Evolutionary conservation across 2,797 vertebrate species (phyloP).

Genomic region (Danio albolineatus): DNA sequence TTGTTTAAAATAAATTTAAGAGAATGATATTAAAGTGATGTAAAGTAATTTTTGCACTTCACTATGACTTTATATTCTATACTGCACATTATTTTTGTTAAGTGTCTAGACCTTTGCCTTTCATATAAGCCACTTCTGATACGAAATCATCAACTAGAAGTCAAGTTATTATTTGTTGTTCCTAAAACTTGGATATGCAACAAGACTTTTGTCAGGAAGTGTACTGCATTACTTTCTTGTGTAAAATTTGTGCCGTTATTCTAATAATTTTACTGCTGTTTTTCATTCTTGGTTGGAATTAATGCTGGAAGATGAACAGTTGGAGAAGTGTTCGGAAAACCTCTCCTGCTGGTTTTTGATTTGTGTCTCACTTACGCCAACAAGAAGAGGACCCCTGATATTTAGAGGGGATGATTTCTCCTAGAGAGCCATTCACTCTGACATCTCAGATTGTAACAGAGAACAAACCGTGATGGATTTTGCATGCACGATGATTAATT

Average conservation of each 20-base stretch:
- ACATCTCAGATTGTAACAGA: slow-evolving; percentile 45
- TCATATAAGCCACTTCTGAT: too few species aligned
- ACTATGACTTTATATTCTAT: too few species aligned
- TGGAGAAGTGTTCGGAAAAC: slow-evolving; percentile 5
- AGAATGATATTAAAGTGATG: too few species aligned
- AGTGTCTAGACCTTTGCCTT: too few species aligned
- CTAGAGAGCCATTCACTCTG: slow-evolving; percentile 18
- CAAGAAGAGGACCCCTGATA: slow-evolving; percentile 35
- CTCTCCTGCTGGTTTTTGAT: slow-evolving; percentile 51
- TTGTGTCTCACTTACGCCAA: slow-evolving; percentile 48
- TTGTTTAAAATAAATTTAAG: too few species aligned
- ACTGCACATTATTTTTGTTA: too few species aligned
- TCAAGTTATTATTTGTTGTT: too few species aligned
- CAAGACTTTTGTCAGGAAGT: neutral
- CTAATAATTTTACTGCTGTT: slow-evolving; percentile 24
- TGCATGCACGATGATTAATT: slow-evolving; percentile 35
- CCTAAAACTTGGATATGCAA: too few species aligned
- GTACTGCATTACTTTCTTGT: slow-evolving; percentile 6
- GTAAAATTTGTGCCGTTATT: slow-evolving; percentile 35
- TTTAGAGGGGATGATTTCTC: slow-evolving; percentile 35
- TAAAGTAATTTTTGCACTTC: too few species aligned
- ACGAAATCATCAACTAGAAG: too few species aligned
- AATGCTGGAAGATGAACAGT: slow-evolving; percentile 8
- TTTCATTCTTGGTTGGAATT: slow-evolving; percentile 35
- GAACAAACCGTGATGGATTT: slow-evolving; percentile 55